Percentiles rank a stretch among this genome's conserved stretches.
Conservation (phyloP, 1,140 invertebrate species). For the Bombyx mandarina region DNA sequence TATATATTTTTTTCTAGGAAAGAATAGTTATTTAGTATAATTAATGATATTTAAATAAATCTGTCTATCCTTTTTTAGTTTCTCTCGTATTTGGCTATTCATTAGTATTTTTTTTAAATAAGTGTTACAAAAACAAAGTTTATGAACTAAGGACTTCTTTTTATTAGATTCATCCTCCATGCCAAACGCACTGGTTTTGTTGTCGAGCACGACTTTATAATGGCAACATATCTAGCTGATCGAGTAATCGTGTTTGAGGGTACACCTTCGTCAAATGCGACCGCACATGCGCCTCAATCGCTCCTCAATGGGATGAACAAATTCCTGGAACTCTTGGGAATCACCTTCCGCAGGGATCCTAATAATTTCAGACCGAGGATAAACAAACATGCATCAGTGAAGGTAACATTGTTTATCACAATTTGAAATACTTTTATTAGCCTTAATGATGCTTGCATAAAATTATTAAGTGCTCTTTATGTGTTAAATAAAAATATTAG, state of each 20-base stretch:
- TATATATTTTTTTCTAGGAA: slow-evolving; percentile 2
- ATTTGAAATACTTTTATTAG: neutral
- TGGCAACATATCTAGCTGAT: slow-evolving; percentile 99
- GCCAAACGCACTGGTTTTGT: slow-evolving; percentile 99
- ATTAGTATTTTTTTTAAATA: neutral
- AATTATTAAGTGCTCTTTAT: too few species aligned
- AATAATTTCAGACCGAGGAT: slow-evolving; percentile 99
- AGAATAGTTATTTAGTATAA: neutral
- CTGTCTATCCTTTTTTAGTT: too few species aligned
- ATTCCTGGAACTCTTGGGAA: slow-evolving; percentile 96
- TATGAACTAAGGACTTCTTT: neutral
- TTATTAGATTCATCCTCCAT: slow-evolving; percentile 94
- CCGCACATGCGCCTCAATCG: slow-evolving; percentile 93
- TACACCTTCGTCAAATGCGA: slow-evolving; percentile 87
- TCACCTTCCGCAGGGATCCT: slow-evolving; percentile 98
- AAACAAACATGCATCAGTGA: slow-evolving; percentile 97
- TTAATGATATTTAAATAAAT: neutral
- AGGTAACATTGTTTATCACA: slow-evolving; percentile 71
- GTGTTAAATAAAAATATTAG: too few species aligned
- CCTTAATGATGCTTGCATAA: neutral
- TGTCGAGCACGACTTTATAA: slow-evolving; percentile 99
- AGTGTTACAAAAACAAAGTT: neutral
- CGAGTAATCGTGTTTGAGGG: slow-evolving; percentile 99
- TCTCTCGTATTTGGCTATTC: neutral
- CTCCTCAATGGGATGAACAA: slow-evolving; percentile 98